Evolutionary conservation across 2,888 invertebrate species (phyloP), one percentile per base, ranked within the genome.

Genomic region (Eutolmus rufibarbis): DNA sequence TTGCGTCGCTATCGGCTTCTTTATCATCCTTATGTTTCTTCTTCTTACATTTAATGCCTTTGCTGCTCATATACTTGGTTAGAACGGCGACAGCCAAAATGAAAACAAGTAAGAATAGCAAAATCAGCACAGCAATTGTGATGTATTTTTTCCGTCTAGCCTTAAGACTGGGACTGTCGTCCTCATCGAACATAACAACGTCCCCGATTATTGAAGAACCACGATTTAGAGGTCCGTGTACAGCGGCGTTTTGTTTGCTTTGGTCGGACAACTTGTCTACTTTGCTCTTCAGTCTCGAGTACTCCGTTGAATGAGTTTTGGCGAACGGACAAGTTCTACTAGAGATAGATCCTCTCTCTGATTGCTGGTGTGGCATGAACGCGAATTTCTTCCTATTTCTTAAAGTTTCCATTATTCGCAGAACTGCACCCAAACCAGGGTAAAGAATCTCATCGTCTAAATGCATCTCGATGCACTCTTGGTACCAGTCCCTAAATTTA

Each of bases 351-450:
- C 34, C 7, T n/a, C 7, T n/a, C 5, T 40, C 43, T 78, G 12
- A 3, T 43, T 9, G 8, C 9, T 19, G 43, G 14, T 78, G n/a
- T 5, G 51, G 51, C n/a, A 51, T 51, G 8, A 37, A 46, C 12
- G 56, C 78, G 19, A 34, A 78, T 51, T 86, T 86, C 31, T 87
- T 87, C 34, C 74, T 19, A 51, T 57, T 43, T 16, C 19, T 90
- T 28, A 91, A 79, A 16, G 90, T 89, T 88, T 91, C 91, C 8
- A 90, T 88, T 74, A 93, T 89, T 87, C 91, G 90, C 16, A 93
- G 86, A 0, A 91, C 88, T 1, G 91, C 92, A 0, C 92, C 93
- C 2, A 93, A 88, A 0, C 92, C 92, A 0, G 93, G 93, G 90
- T 93, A 93, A 79, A 92, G 91, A 28, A 90, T 79, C 1, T 91